phyloP scores from a whole-genome alignment of 2,888 invertebrate species.

The Drosophila parthenogenetica region DNA sequence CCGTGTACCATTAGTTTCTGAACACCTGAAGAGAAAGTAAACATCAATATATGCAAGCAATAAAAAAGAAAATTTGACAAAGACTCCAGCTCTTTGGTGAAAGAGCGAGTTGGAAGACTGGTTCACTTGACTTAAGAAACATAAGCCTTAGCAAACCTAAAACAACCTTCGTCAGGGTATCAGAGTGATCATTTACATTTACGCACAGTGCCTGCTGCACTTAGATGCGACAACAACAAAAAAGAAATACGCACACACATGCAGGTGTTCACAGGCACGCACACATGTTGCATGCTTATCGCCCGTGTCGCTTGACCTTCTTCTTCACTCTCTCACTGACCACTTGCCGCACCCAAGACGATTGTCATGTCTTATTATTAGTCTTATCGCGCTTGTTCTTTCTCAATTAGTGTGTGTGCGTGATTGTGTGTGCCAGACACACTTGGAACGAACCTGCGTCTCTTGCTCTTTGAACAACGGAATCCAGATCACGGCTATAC shows the following conservation, averaged over 20 bases:
- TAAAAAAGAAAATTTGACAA: no score
- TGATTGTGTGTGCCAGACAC: conserved; percentile 14
- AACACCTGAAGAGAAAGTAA: conserved; percentile 88
- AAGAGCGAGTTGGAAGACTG: no score
- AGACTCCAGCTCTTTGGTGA: no score
- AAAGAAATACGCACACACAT: conserved; percentile 12
- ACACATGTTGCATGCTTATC: conserved; percentile 54
- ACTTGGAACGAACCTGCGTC: conserved; percentile 90
- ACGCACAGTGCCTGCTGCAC: neutral
- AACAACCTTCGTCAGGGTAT: neutral
- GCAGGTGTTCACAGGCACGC: conserved; percentile 32
- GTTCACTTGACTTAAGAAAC: no score
- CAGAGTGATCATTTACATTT: neutral
- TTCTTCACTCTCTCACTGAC: conserved; percentile 36
- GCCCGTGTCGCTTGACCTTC: conserved; percentile 59
- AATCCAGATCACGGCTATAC: conserved; percentile 95
- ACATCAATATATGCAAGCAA: neutral
- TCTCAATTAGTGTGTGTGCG: conserved; percentile 25
- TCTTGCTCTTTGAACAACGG: conserved; percentile 95
- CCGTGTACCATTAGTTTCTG: conserved; percentile 98
- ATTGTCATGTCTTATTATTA: conserved; percentile 54
- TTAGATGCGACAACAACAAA: conserved; percentile 19
- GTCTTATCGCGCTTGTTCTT: conserved; percentile 51
- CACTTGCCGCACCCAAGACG: conserved; percentile 64
- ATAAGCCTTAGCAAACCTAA: neutral